A percentile compares a stretch with the other conserved stretches of the same genome.
Evolutionary conservation across 2,797 vertebrate species (phyloP).

Genomic region (Vipera latastei): DNA sequence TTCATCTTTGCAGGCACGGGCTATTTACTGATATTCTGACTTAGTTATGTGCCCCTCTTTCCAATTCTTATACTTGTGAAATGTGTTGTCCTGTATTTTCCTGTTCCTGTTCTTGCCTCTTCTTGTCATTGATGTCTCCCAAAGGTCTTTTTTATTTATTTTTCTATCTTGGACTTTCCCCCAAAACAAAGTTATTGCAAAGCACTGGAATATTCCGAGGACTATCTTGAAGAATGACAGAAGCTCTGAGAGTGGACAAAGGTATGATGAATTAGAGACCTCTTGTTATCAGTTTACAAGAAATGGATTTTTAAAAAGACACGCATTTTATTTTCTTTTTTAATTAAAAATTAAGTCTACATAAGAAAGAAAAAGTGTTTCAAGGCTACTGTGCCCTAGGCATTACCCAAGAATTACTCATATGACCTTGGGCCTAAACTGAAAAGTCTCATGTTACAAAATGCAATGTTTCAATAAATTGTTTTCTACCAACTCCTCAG

Average conservation of each 20-base stretch:
- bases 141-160: background rate
- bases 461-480: background rate
- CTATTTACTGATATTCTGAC: too few species aligned
- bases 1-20: too few species aligned
- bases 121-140: background rate
- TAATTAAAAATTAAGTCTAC: background rate
- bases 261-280: background rate
- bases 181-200: background rate
- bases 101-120: background rate
- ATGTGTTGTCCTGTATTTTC: background rate
- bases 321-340: background rate
- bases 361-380: background rate
- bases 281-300: background rate
- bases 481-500: background rate
- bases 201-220: background rate
- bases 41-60: too few species aligned
- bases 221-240: background rate
- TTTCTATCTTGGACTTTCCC: background rate
- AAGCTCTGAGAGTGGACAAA: background rate
- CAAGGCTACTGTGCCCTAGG: background rate
- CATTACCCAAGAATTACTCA: background rate
- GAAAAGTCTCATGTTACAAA: background rate
- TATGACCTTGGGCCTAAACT: background rate
- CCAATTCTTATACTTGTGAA: background rate
- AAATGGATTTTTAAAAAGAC: background rate